A percentile compares a stretch with the other conserved stretches of the same genome.
phyloP scores from a whole-genome alignment of 2,888 invertebrate species.

The Neoitamus cyanurus region DNA sequence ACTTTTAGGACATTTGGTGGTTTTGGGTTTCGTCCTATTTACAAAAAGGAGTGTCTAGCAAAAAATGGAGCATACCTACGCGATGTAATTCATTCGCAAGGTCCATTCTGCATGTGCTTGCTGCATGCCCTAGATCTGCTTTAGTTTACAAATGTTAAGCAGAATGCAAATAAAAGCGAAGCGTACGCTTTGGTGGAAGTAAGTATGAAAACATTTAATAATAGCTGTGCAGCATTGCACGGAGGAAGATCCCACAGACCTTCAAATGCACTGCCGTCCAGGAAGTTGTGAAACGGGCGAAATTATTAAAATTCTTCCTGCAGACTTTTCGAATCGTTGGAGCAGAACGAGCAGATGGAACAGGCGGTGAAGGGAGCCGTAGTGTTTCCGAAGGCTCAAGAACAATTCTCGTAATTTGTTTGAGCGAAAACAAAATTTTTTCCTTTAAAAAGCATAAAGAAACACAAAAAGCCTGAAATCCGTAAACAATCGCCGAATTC shows the following conservation, averaged over 20 bases:
- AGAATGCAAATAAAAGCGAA: not conserved
- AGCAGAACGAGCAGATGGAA: not conserved
- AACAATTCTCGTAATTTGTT: not conserved
- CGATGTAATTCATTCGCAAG: not conserved
- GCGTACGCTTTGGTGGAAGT: not conserved
- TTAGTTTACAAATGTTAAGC: not conserved
- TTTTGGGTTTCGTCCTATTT: not conserved
- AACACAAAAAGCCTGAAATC: conserved; percentile 6
- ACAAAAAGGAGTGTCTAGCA: not conserved
- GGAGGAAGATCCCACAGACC: not conserved
- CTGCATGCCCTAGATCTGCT: not conserved
- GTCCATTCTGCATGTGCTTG: not conserved
- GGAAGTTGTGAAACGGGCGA: not conserved
- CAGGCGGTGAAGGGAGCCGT: not conserved
- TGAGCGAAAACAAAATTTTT: not conserved
- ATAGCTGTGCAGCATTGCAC: not conserved
- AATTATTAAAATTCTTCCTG: conserved; percentile 1
- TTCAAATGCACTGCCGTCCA: not conserved
- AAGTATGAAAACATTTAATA: conserved; percentile 5
- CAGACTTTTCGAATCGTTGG: not conserved
- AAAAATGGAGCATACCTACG: not conserved
- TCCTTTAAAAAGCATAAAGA: not conserved
- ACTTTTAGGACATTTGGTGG: not conserved
- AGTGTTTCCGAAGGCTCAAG: not conserved
- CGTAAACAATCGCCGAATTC: not conserved